Base-by-base conservation (phyloP, 2,797 vertebrate species). In the Dendrocincla fuliginosa region DNA sequence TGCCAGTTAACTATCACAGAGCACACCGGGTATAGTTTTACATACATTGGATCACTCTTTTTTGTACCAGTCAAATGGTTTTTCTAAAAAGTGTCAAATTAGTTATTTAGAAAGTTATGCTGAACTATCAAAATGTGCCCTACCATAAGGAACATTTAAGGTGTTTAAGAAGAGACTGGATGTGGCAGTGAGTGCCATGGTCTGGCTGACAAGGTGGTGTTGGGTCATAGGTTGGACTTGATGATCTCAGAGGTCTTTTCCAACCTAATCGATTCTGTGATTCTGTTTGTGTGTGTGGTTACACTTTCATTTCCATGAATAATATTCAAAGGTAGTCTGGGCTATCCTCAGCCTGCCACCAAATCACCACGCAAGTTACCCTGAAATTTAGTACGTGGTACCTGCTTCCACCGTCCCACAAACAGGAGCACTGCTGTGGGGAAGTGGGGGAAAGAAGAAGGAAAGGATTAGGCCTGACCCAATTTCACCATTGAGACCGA, bases 351-450 rank as follows among this genome's bases (percentile, higher is more conserved):
- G 46, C 11, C 63, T 71, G 80, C 3, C 35, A 75, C 15, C n/a
- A 73, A 76, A 81, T 18, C 37, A 47, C 11, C 55, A 74, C 73
- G 47, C 30, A 70, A 80, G 25, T 44, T 55, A 60, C 6, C 69
- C 53, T 0, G 0, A 82, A 52, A 74, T 35, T 57, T 25, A 33
- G 20, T 42, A 60, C 22, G 20, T 35, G 0, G 0, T 27, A 18
- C 14, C 25, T 50, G n/a, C 32, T 84, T 73, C 49, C 33, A 4
- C 23, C 53, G 78, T 19, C 56, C 69, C 46, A 70, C 42, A n/a
- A n/a, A 47, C 14, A 50, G 28, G 10, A 52, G 33, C 20, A 41
- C 0, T 35, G 50, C 39, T 3, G 4, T 6, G 25, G 30, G 7
- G 5, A 85, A 80, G 23, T 13, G 49, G 20, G 32, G 7, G 30